These are phyloP conservation scores for Trichacis sp. DNA, from an alignment of 2,888 invertebrate genomes.

Conservation along the genomic window DNA sequence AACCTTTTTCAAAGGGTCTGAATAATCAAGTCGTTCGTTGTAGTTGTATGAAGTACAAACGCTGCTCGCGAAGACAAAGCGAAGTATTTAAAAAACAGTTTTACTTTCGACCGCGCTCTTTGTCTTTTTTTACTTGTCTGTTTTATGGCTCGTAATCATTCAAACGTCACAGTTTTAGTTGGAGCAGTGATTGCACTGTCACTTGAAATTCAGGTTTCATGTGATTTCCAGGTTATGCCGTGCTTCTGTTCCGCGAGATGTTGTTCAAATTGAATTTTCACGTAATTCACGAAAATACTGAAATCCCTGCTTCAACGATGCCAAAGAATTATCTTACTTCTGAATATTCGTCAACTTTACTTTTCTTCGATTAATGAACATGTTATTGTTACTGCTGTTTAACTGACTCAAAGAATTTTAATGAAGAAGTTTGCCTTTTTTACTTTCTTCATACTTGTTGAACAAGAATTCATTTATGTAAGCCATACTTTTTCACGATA, in stretches of 20 bases:
- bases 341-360: background rate
- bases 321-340: too few relatives aligned
- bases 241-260: background rate
- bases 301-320: too few relatives aligned
- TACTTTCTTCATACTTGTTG: background rate
- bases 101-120: slow-evolving; percentile 32
- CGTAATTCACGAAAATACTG: background rate
- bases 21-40: too few relatives aligned
- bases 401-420: slow-evolving; percentile 2
- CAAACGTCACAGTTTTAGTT: slow-evolving; percentile 42
- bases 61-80: slow-evolving; percentile 26
- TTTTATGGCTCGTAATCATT: slow-evolving; percentile 52
- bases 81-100: slow-evolving; percentile 25
- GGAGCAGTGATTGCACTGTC: slow-evolving; percentile 45
- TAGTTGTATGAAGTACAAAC: slow-evolving; percentile 29
- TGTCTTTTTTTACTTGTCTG: slow-evolving; percentile 39
- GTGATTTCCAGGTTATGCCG: slow-evolving; percentile 38
- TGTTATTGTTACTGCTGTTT: background rate
- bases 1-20: too few relatives aligned
- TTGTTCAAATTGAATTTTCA: background rate
- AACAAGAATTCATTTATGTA: slow-evolving; percentile 4
- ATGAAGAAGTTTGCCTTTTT: slow-evolving; percentile 4
- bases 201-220: slow-evolving; percentile 47
- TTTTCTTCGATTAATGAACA: background rate
- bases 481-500: background rate